A percentile compares a stretch with the other conserved stretches of the same genome.
Conservation (phyloP, 1,140 invertebrate species). For the Diorhabda sublineata region DNA sequence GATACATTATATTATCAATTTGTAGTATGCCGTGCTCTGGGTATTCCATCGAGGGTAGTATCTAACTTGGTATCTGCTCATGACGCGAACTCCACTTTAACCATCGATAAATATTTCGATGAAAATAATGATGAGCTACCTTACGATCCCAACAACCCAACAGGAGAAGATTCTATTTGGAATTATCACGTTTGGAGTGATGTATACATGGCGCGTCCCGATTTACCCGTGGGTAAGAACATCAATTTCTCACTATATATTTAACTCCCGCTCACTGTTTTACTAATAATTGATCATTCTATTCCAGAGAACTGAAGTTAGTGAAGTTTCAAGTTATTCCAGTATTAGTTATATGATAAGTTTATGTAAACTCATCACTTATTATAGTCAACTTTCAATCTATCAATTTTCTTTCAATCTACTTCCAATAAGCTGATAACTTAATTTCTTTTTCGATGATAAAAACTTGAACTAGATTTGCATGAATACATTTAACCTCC, state of each 20-base stretch:
- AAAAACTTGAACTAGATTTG: no score
- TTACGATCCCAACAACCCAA: conserved; percentile 54
- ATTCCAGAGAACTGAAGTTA: no score
- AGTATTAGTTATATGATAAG: no score
- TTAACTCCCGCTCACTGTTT: no score
- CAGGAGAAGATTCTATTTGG: conserved; percentile 61
- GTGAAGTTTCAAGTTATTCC: no score
- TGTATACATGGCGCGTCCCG: conserved; percentile 68
- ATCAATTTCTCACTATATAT: not conserved
- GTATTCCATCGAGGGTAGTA: conserved; percentile 67
- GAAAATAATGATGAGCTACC: conserved; percentile 57
- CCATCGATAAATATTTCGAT: conserved; percentile 67
- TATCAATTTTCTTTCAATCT: no score
- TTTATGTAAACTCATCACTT: no score
- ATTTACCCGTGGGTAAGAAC: conserved; percentile 56
- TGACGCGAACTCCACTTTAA: conserved; percentile 66
- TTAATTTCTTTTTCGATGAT: no score
- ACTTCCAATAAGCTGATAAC: no score
- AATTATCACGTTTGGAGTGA: conserved; percentile 82
- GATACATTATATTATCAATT: not conserved
- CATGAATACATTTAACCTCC: no score
- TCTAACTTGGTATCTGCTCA: conserved; percentile 71
- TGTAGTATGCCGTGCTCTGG: conserved; percentile 64
- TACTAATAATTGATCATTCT: no score
- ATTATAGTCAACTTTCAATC: no score